Percentiles rank a stretch among this genome's conserved stretches.
Evolutionary conservation across 1,140 invertebrate genomes (phyloP).

Genomic region (Hylyphantes graminicola): DNA sequence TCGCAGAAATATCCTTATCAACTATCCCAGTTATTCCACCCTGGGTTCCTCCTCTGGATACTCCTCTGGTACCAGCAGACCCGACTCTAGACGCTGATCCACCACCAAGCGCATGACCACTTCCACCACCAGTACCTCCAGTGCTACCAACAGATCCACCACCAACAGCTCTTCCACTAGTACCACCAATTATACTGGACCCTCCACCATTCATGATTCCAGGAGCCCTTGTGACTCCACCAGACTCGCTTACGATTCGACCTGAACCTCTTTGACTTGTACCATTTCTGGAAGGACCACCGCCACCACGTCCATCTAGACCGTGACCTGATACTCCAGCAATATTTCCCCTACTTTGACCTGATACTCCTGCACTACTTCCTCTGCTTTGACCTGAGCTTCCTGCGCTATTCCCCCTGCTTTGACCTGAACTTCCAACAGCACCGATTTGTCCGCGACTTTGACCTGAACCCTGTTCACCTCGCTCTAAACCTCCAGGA

Average conservation of each 20-base stretch:
- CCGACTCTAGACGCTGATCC: background rate
- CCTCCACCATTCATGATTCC: background rate
- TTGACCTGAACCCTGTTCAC: background rate
- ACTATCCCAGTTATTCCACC: slow-evolving; percentile 49
- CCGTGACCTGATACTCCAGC: background rate
- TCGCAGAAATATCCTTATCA: slow-evolving; percentile 53
- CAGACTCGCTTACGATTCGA: background rate
- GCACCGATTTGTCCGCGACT: background rate
- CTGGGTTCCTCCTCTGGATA: slow-evolving; percentile 4
- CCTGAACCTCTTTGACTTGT: background rate
- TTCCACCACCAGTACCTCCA: slow-evolving; percentile 13
- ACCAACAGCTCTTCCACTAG: background rate
- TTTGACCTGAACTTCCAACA: background rate
- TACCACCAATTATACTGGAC: background rate
- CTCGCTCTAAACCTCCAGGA: background rate
- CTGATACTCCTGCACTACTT: background rate
- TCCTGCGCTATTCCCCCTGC: background rate
- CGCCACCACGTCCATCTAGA: background rate
- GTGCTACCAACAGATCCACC: background rate
- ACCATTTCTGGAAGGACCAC: background rate
- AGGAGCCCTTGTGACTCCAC: background rate
- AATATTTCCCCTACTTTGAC: background rate
- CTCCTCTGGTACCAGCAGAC: background rate
- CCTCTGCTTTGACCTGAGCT: background rate
- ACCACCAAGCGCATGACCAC: background rate